Base-by-base conservation (phyloP, 2,113 vertebrate species). In the Pagrus major region DNA sequence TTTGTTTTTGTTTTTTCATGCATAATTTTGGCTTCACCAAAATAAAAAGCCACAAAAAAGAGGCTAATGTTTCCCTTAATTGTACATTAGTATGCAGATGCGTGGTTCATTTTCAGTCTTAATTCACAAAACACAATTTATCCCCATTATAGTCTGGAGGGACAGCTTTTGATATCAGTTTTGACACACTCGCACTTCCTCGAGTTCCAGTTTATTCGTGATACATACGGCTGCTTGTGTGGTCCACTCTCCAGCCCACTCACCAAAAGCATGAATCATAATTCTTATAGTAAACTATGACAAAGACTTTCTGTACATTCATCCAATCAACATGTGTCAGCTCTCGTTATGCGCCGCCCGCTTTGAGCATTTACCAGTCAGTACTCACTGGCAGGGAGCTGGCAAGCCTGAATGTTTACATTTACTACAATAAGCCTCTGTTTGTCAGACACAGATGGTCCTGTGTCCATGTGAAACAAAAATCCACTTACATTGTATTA, bases 231-330 rank as follows among this genome's bases (percentile, higher is more conserved):
- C 33, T 68, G 82, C 52, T 8, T 59, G 49, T 56, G 70, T 47
- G 72, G 71, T 76, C 80, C 58, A 18, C 55, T 80, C 33, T 81
- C n/a, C 67, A 14, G 33, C 75, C 76, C 76, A 84, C 86, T 88
- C 80, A 63, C 47, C 10, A 44, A 70, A 80, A 20, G 27, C 61
- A 77, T 89, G 81, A 85, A 83, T 90, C 83, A 83, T 80, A 49
- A 66, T 83, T 79, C 51, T 41, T 37, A 37, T 69, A 66, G 71
- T 86, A 86, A 89, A 90, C 79, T 73, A 66, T 83, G 83, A 89
- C 84, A 84, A 86, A 81, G 67, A 67, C 59, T 79, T 73, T 72
- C 51, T 86, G 78, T 80, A 72, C 72, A 59, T 87, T 86, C 70
- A 78, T 78, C 11, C 49, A 16, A 63, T 72, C 77, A 73, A 42